Percentiles rank a stretch among this genome's conserved stretches.
These are phyloP conservation scores for Steinernema khuongi DNA, from an alignment of 1,140 invertebrate species.

Conservation along the genomic window DNA sequence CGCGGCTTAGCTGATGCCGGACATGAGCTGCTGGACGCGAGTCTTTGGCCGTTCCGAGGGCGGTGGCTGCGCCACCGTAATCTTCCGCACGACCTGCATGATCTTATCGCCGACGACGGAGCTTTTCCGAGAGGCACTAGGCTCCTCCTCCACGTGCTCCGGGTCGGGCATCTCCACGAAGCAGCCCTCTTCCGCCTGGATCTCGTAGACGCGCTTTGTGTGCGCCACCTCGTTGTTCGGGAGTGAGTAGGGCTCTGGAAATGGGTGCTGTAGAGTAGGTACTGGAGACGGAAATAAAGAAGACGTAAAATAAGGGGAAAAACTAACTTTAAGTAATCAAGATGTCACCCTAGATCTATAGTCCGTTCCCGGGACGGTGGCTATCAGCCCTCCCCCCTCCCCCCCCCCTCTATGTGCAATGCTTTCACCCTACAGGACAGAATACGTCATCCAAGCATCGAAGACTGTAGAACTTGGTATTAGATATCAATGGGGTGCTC, in stretches of 20 bases:
- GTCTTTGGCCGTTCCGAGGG: constrained; percentile 1
- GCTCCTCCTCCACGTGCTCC: not conserved
- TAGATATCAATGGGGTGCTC: too few relatives aligned
- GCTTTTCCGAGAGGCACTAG: not conserved
- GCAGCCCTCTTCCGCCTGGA: constrained; percentile 40
- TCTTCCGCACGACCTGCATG: constrained; percentile 11
- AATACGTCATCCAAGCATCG: too few relatives aligned
- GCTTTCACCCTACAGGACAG: too few relatives aligned
- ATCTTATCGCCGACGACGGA: constrained; percentile 8
- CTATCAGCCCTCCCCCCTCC: too few relatives aligned
- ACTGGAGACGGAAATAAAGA: too few relatives aligned
- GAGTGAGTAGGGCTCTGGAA: constrained; percentile 5
- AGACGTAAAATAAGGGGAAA: too few relatives aligned
- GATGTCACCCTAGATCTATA: too few relatives aligned
- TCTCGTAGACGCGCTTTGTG: constrained; percentile 40
- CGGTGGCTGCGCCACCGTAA: constrained; percentile 9
- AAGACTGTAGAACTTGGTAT: too few relatives aligned
- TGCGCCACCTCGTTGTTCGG: constrained; percentile 28
- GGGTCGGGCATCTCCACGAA: constrained; percentile 34
- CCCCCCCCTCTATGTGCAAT: too few relatives aligned
- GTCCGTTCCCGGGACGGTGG: too few relatives aligned
- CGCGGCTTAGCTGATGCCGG: not conserved
- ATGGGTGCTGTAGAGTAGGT: not conserved
- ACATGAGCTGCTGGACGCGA: not conserved
- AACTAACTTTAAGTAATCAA: too few relatives aligned